phyloP scores from a whole-genome alignment of 2,888 invertebrate species.

The Alcis repandata region DNA sequence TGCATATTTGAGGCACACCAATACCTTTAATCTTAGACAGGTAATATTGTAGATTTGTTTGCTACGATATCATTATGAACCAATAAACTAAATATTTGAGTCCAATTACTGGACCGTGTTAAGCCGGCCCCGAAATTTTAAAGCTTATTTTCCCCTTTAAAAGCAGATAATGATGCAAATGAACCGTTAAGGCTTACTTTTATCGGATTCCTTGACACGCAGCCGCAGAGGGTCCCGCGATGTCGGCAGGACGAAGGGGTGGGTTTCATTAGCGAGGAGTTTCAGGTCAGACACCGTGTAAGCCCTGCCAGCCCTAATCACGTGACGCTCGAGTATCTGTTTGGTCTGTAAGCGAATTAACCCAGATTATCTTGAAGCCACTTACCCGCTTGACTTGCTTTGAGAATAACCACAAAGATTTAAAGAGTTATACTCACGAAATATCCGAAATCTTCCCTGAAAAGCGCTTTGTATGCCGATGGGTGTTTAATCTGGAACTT shows the following conservation, averaged over 20 bases:
- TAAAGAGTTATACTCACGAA: conserved; percentile 85
- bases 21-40: background rate
- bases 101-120: conserved; percentile 18
- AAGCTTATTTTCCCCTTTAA: conserved; percentile 24
- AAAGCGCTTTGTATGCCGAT: conserved; percentile 93
- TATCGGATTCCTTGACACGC: conserved; percentile 91
- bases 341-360: conserved; percentile 69
- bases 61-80: background rate
- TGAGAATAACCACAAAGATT: background rate
- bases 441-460: conserved; percentile 92
- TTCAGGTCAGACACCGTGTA: conserved; percentile 93
- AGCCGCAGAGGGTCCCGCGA: conserved; percentile 91
- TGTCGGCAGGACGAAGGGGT: conserved; percentile 89
- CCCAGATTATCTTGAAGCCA: too few relatives aligned
- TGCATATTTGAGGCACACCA: background rate
- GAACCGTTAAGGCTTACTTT: conserved; percentile 80
- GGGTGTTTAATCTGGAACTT: conserved; percentile 91
- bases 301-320: conserved; percentile 92
- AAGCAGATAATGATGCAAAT: conserved; percentile 55
- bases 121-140: conserved; percentile 10
- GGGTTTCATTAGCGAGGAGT: conserved; percentile 89
- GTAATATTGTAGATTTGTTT: background rate
- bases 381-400: too few relatives aligned
- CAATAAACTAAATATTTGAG: conserved; percentile 21
- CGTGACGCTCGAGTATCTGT: conserved; percentile 94